phyloP scores from a whole-genome alignment of 2,888 invertebrate genomes.

The Eulithis testata region DNA sequence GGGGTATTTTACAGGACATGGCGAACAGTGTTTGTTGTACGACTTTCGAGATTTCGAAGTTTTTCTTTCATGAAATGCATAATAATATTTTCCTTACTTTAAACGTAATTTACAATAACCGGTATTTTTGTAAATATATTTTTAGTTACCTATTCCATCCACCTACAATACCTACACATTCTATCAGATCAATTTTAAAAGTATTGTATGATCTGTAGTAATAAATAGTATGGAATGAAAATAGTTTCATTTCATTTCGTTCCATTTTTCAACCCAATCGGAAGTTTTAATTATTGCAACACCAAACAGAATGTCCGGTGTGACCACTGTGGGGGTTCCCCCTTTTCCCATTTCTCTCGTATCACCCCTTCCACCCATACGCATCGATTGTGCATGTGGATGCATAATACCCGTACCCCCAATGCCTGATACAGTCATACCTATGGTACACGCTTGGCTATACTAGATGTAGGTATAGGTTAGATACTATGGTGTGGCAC shows the following conservation, averaged over 20 bases:
- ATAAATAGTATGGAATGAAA: too few relatives aligned
- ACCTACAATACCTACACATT: too few relatives aligned
- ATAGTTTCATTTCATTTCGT: constrained; percentile 1
- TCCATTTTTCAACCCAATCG: constrained; percentile 26
- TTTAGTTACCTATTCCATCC: too few relatives aligned
- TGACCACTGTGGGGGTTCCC: constrained; percentile 18
- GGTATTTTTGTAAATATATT: too few relatives aligned
- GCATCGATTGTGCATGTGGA: constrained; percentile 77
- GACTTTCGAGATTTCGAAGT: too few relatives aligned
- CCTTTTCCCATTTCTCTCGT: constrained; percentile 32
- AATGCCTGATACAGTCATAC: constrained; percentile 15
- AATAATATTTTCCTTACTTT: too few relatives aligned
- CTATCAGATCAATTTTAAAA: too few relatives aligned
- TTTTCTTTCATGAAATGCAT: too few relatives aligned
- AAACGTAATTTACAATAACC: too few relatives aligned
- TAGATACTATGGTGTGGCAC: constrained; percentile 5
- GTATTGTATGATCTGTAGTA: too few relatives aligned
- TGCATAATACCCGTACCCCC: constrained; percentile 54
- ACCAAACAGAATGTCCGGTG: constrained; percentile 39
- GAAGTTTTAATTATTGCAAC: constrained; percentile 62
- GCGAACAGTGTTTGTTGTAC: too few relatives aligned
- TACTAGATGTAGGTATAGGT: background rate
- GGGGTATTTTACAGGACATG: too few relatives aligned
- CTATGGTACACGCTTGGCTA: background rate
- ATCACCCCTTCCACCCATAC: constrained; percentile 48